Evolutionary conservation across 2,113 vertebrate species (phyloP), one percentile per base, ranked within the genome.

Genomic region (Trogon surrucura): DNA sequence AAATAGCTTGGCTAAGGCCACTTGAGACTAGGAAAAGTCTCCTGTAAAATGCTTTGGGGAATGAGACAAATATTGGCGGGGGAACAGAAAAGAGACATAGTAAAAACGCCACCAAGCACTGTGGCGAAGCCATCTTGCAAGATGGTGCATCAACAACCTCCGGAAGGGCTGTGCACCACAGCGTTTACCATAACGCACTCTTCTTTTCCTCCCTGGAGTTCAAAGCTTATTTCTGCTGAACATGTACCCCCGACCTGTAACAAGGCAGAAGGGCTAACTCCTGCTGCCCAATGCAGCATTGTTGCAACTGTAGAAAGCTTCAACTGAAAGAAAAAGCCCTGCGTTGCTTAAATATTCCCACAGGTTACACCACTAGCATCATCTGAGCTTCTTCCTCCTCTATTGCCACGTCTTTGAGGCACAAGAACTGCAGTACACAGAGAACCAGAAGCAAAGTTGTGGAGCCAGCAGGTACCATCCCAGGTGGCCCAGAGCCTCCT

Each of bases 1-100:
- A 97, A 97, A 95, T 58, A 85, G 73, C 95, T 72, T 90, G 92
- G 92, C 91, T 84, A 81, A 79, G 57, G 93, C 87, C 80, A 86
- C 77, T 79, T 21, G 54, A 91, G 83, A 85, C 85, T 53, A 88
- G 80, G 84, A 92, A 92, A 93, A 84, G 50, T 66, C 81, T 95
- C 62, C 71, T 4, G 5, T 70, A 83, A 93, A 94, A 77, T 62
- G 71, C 77, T 85, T 83, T 82, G 61, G 93, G 83, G 72, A 93
- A 89, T 44, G 80, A 93, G 61, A 94, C 2, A 3, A 90, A 48
- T 13, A 2, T 5, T 13, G 4, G 48, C n/a, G 73, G n/a, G 41
- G 61, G n/a, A 9, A 13, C 11, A 77, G 56, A 64, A 90, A 82
- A 74, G n/a, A 88, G 64, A 45, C 1, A 1, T 19, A 50, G 57